phyloP scores from a whole-genome alignment of 2,113 vertebrate species.

The Embiotoca jacksoni region DNA sequence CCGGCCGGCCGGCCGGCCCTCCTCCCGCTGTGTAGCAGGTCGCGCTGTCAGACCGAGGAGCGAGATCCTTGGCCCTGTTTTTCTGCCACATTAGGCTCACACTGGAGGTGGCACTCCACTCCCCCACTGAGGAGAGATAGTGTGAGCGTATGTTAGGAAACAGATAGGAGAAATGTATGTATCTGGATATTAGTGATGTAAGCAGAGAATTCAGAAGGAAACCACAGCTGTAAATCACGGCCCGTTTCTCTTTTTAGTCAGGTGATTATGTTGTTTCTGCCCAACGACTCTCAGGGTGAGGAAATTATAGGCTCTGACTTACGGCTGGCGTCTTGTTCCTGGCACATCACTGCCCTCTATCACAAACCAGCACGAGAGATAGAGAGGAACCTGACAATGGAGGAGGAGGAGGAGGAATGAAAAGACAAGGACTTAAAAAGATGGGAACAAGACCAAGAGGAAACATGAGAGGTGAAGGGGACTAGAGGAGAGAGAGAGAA shows the following conservation, averaged over 20 bases:
- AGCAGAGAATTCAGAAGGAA: slow-evolving; percentile 3
- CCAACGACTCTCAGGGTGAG: slow-evolving; percentile 26
- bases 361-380: slow-evolving; percentile 25
- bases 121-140: slow-evolving; percentile 23
- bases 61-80: slow-evolving; percentile 66
- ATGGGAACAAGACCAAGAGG: slow-evolving; percentile 3
- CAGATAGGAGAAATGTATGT: neutral
- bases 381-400: neutral
- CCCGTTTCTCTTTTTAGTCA: slow-evolving; percentile 32
- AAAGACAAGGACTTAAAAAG: slow-evolving; percentile 23
- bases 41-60: slow-evolving; percentile 51
- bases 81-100: slow-evolving; percentile 74
- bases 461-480: slow-evolving; percentile 21
- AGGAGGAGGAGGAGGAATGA: slow-evolving; percentile 9
- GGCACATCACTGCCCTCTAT: slow-evolving; percentile 55
- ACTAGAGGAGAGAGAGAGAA: slow-evolving; percentile 15
- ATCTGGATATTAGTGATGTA: slow-evolving; percentile 25
- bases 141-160: neutral
- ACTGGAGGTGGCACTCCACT: slow-evolving; percentile 51
- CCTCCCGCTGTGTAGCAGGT: slow-evolving; percentile 40
- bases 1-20: slow-evolving; percentile 12
- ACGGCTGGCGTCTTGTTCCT: slow-evolving; percentile 31
- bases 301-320: slow-evolving; percentile 58
- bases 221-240: slow-evolving; percentile 27
- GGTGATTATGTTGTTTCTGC: slow-evolving; percentile 45